Evolutionary conservation across 1,140 invertebrate genomes (phyloP).

Genomic region (Macrobrachium nipponense): DNA sequence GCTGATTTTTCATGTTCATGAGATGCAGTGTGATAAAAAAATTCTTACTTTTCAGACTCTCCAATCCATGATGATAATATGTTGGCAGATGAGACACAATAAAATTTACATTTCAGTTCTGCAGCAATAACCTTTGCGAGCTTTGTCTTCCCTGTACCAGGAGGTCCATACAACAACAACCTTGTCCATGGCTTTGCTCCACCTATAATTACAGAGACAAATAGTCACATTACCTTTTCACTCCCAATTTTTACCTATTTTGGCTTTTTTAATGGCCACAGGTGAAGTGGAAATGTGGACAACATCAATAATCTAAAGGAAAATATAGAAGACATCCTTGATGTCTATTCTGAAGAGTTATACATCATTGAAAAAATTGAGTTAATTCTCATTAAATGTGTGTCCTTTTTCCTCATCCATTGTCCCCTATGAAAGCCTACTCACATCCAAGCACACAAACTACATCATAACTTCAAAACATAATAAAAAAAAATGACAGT

Average conservation of each 20-base stretch:
- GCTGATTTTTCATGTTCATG: not conserved
- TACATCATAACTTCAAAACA: not conserved
- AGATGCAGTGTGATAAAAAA: not conserved
- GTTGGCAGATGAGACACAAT: conserved; percentile 72
- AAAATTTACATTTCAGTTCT: conserved; percentile 70
- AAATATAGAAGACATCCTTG: too few relatives aligned
- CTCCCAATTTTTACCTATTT: not conserved
- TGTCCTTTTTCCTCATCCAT: too few relatives aligned
- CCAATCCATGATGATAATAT: conserved; percentile 73
- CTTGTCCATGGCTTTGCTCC: conserved; percentile 66
- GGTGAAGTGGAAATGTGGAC: not conserved
- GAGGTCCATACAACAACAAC: conserved; percentile 62
- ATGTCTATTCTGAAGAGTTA: too few relatives aligned
- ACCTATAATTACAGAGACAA: conserved; percentile 49
- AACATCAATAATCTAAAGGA: too few relatives aligned
- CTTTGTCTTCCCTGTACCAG: conserved; percentile 63
- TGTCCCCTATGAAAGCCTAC: not conserved
- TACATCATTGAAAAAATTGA: too few relatives aligned
- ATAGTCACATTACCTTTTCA: not conserved
- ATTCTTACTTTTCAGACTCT: conserved; percentile 74
- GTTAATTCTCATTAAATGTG: too few relatives aligned
- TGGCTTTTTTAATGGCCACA: not conserved
- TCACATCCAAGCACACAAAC: too few relatives aligned
- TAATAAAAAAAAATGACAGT: conserved; percentile 66
- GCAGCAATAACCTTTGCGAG: conserved; percentile 56